Evolutionary conservation across 2,797 vertebrate species (phyloP).

Genomic region (Nannoperca australis): DNA sequence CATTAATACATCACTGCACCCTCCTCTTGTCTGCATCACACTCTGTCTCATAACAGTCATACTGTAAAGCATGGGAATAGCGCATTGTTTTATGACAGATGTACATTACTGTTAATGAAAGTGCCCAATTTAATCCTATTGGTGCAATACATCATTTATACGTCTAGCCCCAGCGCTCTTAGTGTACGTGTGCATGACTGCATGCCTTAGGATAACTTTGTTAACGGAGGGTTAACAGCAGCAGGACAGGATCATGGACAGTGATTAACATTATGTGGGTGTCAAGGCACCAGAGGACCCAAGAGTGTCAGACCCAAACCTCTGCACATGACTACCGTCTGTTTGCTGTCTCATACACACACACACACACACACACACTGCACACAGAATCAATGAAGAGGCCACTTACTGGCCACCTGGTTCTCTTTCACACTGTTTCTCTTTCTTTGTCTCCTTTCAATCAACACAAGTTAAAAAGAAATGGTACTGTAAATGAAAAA

Average conservation of each 20-base stretch:
- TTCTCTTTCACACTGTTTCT: constrained; percentile 37
- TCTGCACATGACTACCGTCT: constrained; percentile 52
- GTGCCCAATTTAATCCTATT: neutral
- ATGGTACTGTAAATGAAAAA: constrained; percentile 49
- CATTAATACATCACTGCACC: neutral
- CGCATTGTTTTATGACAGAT: neutral
- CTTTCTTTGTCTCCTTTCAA: constrained; percentile 57
- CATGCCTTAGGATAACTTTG: constrained; percentile 27
- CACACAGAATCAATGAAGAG: constrained; percentile 47
- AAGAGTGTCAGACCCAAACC: constrained; percentile 52
- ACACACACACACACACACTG: constrained; percentile 4
- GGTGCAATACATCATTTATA: neutral
- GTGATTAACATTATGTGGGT: constrained; percentile 67
- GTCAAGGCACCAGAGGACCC: constrained; percentile 54
- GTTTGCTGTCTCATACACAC: constrained; percentile 44
- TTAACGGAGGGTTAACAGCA: constrained; percentile 48
- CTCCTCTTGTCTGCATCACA: neutral
- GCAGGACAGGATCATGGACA: constrained; percentile 52
- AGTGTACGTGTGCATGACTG: constrained; percentile 4
- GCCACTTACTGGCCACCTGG: constrained; percentile 44
- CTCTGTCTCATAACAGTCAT: neutral
- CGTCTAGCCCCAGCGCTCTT: neutral
- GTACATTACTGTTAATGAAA: neutral
- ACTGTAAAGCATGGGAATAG: neutral
- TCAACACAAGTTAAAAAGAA: constrained; percentile 54